phyloP scores from a whole-genome alignment of 2,797 vertebrate species.

The Ataeniobius toweri region DNA sequence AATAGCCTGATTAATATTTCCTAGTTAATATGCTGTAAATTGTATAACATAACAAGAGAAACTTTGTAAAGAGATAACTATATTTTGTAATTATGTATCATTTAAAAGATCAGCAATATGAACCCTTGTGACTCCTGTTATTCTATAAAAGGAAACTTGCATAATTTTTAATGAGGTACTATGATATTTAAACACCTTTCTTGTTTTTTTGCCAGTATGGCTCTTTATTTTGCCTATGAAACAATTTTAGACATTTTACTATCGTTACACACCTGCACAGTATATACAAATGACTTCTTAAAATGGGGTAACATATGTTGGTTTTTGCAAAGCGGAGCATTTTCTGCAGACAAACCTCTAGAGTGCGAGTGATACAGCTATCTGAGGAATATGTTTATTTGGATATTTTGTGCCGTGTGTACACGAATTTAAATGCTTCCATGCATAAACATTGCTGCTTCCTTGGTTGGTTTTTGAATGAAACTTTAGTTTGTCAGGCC shows the following conservation, averaged over 20 bases:
- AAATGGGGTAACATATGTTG: slow-evolving; percentile 43
- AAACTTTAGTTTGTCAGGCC: slow-evolving; percentile 68
- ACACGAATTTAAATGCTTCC: slow-evolving; percentile 50
- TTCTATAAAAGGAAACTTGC: slow-evolving; percentile 76
- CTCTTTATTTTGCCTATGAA: slow-evolving; percentile 72
- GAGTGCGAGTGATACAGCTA: slow-evolving; percentile 53
- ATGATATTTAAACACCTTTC: slow-evolving; percentile 78
- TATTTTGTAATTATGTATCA: slow-evolving; percentile 99
- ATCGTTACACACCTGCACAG: slow-evolving; percentile 81
- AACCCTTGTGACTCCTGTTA: slow-evolving; percentile 87
- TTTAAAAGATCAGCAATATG: slow-evolving; percentile 98
- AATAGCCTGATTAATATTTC: slow-evolving; percentile 92
- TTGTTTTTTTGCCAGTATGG: slow-evolving; percentile 72
- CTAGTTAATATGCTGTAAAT: slow-evolving; percentile 93
- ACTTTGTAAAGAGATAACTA: slow-evolving; percentile 99
- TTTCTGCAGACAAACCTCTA: slow-evolving; percentile 34
- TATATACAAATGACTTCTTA: slow-evolving; percentile 78
- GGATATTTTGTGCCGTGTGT: slow-evolving; percentile 75
- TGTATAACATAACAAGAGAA: slow-evolving; percentile 90
- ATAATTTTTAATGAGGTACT: slow-evolving; percentile 86
- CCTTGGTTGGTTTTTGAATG: slow-evolving; percentile 68
- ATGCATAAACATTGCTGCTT: slow-evolving; percentile 81
- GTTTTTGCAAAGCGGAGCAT: slow-evolving; percentile 26
- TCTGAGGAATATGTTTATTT: slow-evolving; percentile 60
- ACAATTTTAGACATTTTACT: slow-evolving; percentile 78